These are phyloP conservation scores for Cataglyphis hispanica DNA, from an alignment of 1,140 invertebrate species.

Conservation along the genomic window DNA sequence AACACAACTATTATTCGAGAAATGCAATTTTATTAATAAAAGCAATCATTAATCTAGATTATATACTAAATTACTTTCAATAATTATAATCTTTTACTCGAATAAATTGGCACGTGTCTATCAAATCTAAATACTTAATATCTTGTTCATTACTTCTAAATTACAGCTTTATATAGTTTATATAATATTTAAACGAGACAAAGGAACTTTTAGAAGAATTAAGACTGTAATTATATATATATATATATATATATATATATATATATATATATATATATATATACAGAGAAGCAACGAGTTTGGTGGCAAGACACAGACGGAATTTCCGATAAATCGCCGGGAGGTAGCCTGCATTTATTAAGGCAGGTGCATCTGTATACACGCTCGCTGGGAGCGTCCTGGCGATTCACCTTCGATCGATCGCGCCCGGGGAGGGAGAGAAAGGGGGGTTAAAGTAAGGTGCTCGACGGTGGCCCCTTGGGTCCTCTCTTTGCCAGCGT, in stretches of 20 bases:
- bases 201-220: neutral
- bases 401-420: constrained; percentile 21
- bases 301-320: neutral
- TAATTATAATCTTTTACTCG: neutral
- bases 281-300: neutral
- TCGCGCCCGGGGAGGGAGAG: neutral
- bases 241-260: too few relatives aligned
- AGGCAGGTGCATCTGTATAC: constrained; percentile 33
- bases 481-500: constrained; percentile 44
- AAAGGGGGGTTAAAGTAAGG: neutral
- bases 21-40: constrained; percentile 2
- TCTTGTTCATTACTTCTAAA: neutral
- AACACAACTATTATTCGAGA: neutral
- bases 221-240: too few relatives aligned
- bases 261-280: too few relatives aligned
- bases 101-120: neutral
- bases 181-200: neutral
- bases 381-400: neutral
- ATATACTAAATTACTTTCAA: neutral
- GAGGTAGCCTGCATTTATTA: neutral
- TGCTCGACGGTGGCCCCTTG: constrained; percentile 26
- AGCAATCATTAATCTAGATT: neutral
- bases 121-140: neutral
- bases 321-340: constrained; percentile 44
- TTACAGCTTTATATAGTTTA: neutral